Evolutionary conservation across 2,888 invertebrate species (phyloP), one percentile per base, ranked within the genome.

Genomic region (Drosophila kuntzei): DNA sequence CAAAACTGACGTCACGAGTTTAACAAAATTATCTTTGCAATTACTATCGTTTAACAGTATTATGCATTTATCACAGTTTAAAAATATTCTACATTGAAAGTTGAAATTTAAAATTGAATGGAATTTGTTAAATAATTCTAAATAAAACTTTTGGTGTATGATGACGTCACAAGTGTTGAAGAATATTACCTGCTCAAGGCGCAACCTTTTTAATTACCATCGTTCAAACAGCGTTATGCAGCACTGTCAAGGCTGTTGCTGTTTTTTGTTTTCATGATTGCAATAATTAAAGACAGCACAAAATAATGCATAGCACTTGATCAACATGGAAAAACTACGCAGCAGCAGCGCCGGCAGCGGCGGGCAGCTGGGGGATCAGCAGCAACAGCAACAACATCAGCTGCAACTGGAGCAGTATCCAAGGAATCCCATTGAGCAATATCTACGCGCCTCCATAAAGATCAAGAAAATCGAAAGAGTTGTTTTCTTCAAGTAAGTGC

Each of bases 361-460:
- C 20, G 66, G 44, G 3, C 74, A 60, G 16, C 41, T 18, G 57
- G 27, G 50, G 16, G 82, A 85, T 32, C 83, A 72, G 27, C 83
- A 69, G 25, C 83, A 54, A 3, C 55, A 51, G 12, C 68, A 66
- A 22, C 67, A 62, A 1, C 74, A 61, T 0, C 67, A 67, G 7
- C 68, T 62, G 3, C 77, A 67, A 20, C 67, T 84, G 59, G 91
- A 91, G 36, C 84, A 81, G 59, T 92, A 91, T 76, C 91, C 91
- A 0, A 89, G 89, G 63, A 95, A 95, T 89, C 94, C 96, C 80
- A 94, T 96, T 57, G 94, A 95, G 70, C 95, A 95, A 88, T 96
- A 95, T 90, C 94, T 95, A 89, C 94, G 93, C 57, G 95, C 95
- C 67, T 95, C 95, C 36, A 95, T 94, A 58, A 96, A 96, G 91